These are phyloP conservation scores for Notamacropus eugenii DNA, from an alignment of 2,797 vertebrate genomes.

Conservation along the genomic window DNA sequence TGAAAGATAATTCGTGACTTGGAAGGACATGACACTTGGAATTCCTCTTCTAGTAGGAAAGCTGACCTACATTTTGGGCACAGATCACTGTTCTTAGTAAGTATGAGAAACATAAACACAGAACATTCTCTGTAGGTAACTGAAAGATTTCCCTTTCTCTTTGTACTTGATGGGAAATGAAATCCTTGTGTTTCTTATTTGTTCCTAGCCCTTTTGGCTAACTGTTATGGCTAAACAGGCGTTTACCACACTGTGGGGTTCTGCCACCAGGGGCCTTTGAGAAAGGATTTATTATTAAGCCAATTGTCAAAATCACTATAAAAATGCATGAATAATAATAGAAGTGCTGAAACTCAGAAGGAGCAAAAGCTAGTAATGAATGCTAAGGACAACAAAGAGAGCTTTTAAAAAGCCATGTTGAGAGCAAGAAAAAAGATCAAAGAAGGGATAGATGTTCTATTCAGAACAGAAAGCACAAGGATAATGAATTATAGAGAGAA, in stretches of 20 bases:
- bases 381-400: not conserved
- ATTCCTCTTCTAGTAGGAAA: not conserved
- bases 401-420: not conserved
- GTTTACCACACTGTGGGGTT: not conserved
- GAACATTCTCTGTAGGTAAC: not conserved
- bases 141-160: not conserved
- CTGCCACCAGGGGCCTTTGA: not conserved
- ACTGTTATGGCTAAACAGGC: not conserved
- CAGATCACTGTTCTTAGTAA: not conserved
- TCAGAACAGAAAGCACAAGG: not conserved
- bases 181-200: not conserved
- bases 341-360: not conserved
- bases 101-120: not conserved
- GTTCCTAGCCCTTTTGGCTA: not conserved
- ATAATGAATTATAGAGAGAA: slow-evolving; percentile 2
- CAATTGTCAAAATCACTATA: not conserved
- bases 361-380: not conserved
- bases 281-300: not conserved
- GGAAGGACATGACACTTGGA: not conserved
- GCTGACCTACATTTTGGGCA: not conserved
- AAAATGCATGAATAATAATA: slow-evolving; percentile 1
- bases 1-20: not conserved
- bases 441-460: not conserved
- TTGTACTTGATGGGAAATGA: not conserved
- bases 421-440: not conserved